These are phyloP conservation scores for Mylabris phalerata DNA, from an alignment of 1,140 invertebrate genomes.

Conservation along the genomic window DNA sequence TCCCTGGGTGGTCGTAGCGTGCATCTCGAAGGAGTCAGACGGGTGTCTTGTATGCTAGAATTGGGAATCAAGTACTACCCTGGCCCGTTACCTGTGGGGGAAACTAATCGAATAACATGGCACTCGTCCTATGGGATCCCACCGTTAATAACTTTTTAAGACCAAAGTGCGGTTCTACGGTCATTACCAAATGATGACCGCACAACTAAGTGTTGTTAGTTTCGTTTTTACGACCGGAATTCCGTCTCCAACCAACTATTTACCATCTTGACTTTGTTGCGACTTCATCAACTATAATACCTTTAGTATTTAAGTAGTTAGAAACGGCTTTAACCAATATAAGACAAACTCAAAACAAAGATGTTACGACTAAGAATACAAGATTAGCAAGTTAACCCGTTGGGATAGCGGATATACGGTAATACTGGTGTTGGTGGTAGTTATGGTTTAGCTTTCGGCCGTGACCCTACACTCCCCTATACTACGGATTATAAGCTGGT, in stretches of 20 bases:
- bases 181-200: constrained; percentile 15
- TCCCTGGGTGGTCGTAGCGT: constrained; percentile 23
- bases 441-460: background rate
- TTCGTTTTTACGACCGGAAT: constrained; percentile 13
- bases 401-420: constrained; percentile 16
- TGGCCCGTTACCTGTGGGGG: constrained; percentile 4
- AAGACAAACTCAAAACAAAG: constrained; percentile 6
- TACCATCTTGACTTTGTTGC: constrained; percentile 9
- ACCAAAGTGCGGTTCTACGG: background rate
- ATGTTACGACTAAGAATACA: constrained; percentile 10
- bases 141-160: constrained; percentile 12
- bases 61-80: constrained; percentile 1
- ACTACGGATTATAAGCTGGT: constrained; percentile 15
- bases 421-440: background rate
- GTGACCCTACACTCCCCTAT: constrained; percentile 13
- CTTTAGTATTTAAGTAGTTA: constrained; percentile 8
- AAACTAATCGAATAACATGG: constrained; percentile 10
- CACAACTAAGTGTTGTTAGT: constrained; percentile 2
- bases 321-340: constrained; percentile 4
- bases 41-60: constrained; percentile 7
- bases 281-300: constrained; percentile 8
- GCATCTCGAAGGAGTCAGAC: constrained; percentile 16
- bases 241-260: constrained; percentile 5
- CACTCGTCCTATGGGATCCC: background rate
- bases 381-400: constrained; percentile 21